Base-by-base conservation (phyloP, 2,113 vertebrate species). In the Alligator sinensis region DNA sequence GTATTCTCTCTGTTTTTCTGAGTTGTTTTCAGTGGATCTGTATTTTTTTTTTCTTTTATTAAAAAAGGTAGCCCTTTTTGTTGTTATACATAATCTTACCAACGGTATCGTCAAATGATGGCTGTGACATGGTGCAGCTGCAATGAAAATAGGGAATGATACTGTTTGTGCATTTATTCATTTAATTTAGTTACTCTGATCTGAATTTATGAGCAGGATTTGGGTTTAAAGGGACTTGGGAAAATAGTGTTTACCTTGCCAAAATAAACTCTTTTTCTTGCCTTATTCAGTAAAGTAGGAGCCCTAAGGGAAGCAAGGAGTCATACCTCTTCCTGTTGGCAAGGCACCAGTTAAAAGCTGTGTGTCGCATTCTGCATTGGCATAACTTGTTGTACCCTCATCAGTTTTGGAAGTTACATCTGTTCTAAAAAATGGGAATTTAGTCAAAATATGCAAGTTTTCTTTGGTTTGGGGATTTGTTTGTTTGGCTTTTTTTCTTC, bases 221-320 rank as follows among this genome's bases (percentile, higher is more conserved):
- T 87, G 38, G 87, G 72, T 75, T 62, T 70, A 72, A 80, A 59
- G 2, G 2, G 86, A 72, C 55, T 80, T 76, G 61, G 88, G 83
- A 97, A 97, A 94, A 90, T 78, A 89, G 72, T 88, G 78, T 86
- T 72, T 80, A 66, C 79, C 25, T 54, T 95, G 93, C 95, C 96
- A 96, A 93, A 95, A 96, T 68, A 96, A 88, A 93, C 93, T 94
- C 93, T 94, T 89, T 91, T 95, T 96, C 70, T 93, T 95, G 87
- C 93, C 82, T 85, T 84, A 93, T 57, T 95, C 93, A 97, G 96
- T 96, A 96, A 24, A 92, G 85, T 95, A 90, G 90, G 94, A 47
- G 89, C 94, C 92, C 96, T 83, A 94, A 94, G 66, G 94, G 94
- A 96, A 97, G 82, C 57, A 80, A 94, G 89, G 76, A 95, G 92